phyloP scores from a whole-genome alignment of 2,888 invertebrate species.

The Platycnemis pennipes region DNA sequence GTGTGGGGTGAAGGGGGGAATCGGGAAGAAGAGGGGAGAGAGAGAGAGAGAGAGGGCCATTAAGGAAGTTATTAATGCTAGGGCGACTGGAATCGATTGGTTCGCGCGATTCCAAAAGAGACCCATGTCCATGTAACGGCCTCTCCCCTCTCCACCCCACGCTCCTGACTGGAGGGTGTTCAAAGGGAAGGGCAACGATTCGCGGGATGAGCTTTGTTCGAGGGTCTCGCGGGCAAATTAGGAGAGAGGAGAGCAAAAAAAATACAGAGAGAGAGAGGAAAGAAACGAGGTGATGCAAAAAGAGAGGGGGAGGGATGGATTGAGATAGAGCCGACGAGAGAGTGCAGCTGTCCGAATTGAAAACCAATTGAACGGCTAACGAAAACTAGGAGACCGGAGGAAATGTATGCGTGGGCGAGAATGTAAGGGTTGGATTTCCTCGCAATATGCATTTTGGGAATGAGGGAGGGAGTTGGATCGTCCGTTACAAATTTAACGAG shows the following conservation, averaged over 20 bases:
- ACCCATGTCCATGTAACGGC: background rate
- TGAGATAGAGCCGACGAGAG: background rate
- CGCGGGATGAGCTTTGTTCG: slow-evolving; percentile 5
- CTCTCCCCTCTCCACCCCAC: background rate
- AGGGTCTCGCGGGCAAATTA: background rate
- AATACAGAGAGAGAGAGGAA: background rate
- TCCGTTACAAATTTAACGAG: background rate
- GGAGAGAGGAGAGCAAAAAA: background rate
- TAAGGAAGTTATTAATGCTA: slow-evolving; percentile 67
- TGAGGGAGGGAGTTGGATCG: background rate
- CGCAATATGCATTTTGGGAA: background rate
- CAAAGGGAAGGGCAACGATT: background rate
- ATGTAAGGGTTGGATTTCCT: background rate
- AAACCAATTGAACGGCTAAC: slow-evolving; percentile 40
- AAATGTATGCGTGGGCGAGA: background rate
- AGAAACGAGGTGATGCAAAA: background rate
- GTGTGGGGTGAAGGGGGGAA: background rate
- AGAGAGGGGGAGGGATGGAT: background rate
- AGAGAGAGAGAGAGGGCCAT: background rate
- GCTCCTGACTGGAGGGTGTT: slow-evolving; percentile 5
- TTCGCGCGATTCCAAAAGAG: slow-evolving; percentile 33
- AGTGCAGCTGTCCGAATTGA: background rate
- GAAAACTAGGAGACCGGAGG: background rate
- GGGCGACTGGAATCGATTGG: slow-evolving; percentile 64
- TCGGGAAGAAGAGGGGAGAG: background rate